A percentile compares a stretch with the other conserved stretches of the same genome.
phyloP scores from a whole-genome alignment of 2,888 invertebrate genomes.

The Portevinia maculata region DNA sequence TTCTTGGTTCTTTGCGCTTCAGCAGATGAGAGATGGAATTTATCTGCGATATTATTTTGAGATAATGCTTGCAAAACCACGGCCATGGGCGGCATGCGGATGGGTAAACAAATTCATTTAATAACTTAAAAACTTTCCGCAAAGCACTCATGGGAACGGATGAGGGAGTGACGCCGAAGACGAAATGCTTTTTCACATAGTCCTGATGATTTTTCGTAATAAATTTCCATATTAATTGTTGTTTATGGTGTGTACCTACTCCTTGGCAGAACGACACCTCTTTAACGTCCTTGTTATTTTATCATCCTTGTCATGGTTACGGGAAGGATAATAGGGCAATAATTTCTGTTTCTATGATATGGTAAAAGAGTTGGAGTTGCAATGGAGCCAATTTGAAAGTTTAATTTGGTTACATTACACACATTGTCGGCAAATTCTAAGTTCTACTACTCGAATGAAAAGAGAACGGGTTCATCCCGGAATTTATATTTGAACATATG shows the following conservation, averaged over 20 bases:
- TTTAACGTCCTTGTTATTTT: constrained; percentile 31
- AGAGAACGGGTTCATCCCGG: no score
- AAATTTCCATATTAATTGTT: constrained; percentile 63
- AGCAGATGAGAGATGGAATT: constrained; percentile 12
- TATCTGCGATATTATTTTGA: constrained; percentile 20
- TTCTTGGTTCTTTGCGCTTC: neutral
- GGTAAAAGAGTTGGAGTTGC: no score
- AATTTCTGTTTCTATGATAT: constrained; percentile 1
- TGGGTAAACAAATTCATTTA: constrained; percentile 53
- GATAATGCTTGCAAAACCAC: constrained; percentile 14
- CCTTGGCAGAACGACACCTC: constrained; percentile 34
- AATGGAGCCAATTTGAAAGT: no score
- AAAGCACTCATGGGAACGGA: constrained; percentile 16
- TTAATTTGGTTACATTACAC: no score
- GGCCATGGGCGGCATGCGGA: neutral
- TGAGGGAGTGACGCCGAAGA: neutral
- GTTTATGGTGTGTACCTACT: constrained; percentile 56
- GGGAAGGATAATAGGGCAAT: constrained; percentile 23
- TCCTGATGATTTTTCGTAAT: constrained; percentile 46
- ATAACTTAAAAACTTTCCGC: constrained; percentile 44
- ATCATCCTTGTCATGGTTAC: constrained; percentile 6
- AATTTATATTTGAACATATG: no score
- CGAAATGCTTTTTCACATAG: constrained; percentile 54
- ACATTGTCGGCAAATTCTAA: no score
- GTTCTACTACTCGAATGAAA: no score